Evolutionary conservation across 2,113 vertebrate species (phyloP), one percentile per base, ranked within the genome.

Genomic region (Pollimyrus isidori): DNA sequence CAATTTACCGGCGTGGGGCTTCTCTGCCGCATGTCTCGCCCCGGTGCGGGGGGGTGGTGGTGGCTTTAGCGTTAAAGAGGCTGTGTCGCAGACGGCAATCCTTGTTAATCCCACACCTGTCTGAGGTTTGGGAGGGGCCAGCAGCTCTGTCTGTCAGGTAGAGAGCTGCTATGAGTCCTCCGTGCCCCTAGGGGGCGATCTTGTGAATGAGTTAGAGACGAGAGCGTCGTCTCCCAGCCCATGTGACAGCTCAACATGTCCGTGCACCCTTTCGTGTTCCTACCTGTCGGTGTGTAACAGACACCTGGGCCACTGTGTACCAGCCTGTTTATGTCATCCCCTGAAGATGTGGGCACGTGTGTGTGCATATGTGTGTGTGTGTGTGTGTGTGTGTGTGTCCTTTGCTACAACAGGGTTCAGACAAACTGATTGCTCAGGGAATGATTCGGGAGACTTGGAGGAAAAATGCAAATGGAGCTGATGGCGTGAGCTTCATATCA

Each of bases 91-190:
- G 88, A 53, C 69, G 30, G 26, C 15, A 53, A 42, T 89, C 69
- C 65, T 39, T 30, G 19, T 3, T 87, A 89, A 89, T 89, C 73
- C 65, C n/a, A 82, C 88, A 89, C 26, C 88, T 82, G 88, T 53
- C 65, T 76, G 58, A 23, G 42, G 17, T 45, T 39, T 82, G 76
- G 39, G 30, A 23, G 42, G 80, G 58, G n/a, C 23, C 23, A 65
- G 23, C 23, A 11, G 58, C 58, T n/a, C 23, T 69, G 3, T 30
- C n/a, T 26, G 10, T 30, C 62, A 30, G n/a, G 1, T 69, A 13
- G 2, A 26, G 10, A 69, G 62, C 26, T 13, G 62, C 62, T 13
- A 30, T 69, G 62, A 69, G 62, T 69, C 62, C 26, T 69, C 62
- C 26, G 26, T 69, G n/a, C 39, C 82, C 19, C 21, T 6, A 84